phyloP scores from a whole-genome alignment of 2,113 vertebrate species.

The Pampusana beccarii region DNA sequence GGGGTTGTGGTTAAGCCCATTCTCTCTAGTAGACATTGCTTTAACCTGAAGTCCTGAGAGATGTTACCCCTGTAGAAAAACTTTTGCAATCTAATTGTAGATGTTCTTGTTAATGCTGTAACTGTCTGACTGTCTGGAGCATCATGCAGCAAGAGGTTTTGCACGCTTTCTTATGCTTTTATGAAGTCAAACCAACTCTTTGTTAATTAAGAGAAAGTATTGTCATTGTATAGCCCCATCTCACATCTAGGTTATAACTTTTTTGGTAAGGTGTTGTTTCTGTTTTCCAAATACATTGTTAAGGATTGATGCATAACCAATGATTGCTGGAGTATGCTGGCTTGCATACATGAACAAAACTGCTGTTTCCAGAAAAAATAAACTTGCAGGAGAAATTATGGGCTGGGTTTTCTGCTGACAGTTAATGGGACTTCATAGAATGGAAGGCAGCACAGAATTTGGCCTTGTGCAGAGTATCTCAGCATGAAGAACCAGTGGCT shows the following conservation, averaged over 20 bases:
- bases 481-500: constrained; percentile 15
- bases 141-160: background rate
- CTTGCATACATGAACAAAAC: background rate
- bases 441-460: background rate
- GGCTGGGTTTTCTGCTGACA: background rate
- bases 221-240: background rate
- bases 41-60: background rate
- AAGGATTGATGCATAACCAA: background rate
- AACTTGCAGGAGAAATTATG: background rate
- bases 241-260: background rate
- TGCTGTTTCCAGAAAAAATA: constrained; percentile 25
- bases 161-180: background rate
- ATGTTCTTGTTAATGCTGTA: background rate
- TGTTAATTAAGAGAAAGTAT: background rate
- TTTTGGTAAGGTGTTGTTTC: background rate
- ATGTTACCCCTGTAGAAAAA: background rate
- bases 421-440: background rate
- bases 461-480: background rate
- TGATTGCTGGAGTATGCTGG: background rate
- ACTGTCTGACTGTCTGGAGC: background rate
- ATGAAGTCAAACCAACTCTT: background rate
- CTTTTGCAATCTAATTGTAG: background rate
- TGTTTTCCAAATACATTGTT: background rate
- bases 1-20: background rate
- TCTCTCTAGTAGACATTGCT: background rate